Evolutionary conservation across 1,140 invertebrate species (phyloP).

Genomic region (Macrocentrus cingulum): DNA sequence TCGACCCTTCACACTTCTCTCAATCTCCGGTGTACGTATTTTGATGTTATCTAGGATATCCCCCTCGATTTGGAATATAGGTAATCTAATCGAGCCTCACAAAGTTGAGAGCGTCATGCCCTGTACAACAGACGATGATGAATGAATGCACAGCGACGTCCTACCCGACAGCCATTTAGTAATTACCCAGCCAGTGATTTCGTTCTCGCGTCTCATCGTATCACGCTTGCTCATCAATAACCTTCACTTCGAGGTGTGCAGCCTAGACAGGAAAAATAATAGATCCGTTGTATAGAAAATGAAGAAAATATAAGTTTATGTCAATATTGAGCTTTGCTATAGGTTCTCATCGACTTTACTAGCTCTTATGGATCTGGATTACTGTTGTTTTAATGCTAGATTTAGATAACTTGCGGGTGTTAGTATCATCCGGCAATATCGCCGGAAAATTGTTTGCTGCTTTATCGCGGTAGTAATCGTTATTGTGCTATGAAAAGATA

Average conservation of each 20-base stretch:
- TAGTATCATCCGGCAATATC: too few relatives aligned
- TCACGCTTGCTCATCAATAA: constrained; percentile 48
- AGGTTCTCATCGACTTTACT: too few relatives aligned
- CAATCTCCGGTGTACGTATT: constrained; percentile 27
- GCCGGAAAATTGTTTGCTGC: too few relatives aligned
- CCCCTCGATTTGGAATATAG: constrained; percentile 22
- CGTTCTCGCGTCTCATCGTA: constrained; percentile 48
- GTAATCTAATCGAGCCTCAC: constrained; percentile 21
- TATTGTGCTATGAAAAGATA: too few relatives aligned
- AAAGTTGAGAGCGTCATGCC: constrained; percentile 12
- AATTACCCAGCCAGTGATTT: constrained; percentile 55
- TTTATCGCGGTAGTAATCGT: too few relatives aligned
- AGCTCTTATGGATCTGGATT: too few relatives aligned
- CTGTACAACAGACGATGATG: constrained; percentile 26
- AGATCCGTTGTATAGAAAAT: too few relatives aligned
- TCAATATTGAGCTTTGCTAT: too few relatives aligned
- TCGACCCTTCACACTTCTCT: constrained; percentile 8
- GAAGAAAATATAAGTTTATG: too few relatives aligned
- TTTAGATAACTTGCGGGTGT: too few relatives aligned
- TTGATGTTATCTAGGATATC: constrained; percentile 18
- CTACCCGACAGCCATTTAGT: constrained; percentile 49
- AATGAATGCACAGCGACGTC: constrained; percentile 22
- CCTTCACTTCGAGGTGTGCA: constrained; percentile 31
- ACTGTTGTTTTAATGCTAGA: too few relatives aligned
- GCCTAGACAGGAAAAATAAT: background rate